Conservation (phyloP, 2,113 vertebrate genomes). For the Eulacestoma nigropectus region DNA sequence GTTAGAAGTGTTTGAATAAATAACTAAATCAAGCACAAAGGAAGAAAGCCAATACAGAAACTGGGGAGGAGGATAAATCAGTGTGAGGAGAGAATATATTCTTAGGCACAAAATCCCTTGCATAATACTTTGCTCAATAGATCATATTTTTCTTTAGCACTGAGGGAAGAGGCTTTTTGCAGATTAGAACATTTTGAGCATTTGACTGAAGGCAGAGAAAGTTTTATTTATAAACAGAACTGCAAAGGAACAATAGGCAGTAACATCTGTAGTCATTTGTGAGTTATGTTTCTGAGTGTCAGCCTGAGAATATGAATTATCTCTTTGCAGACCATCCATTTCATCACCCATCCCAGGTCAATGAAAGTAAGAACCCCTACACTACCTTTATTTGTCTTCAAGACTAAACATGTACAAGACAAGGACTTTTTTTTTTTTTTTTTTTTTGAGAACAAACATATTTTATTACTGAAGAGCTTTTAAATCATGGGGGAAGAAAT, state of each 20-base stretch:
- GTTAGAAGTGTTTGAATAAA: conserved; percentile 64
- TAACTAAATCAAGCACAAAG: conserved; percentile 63
- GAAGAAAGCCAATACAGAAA: conserved; percentile 13
- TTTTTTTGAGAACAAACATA: neutral
- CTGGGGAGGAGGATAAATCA: conserved; percentile 44
- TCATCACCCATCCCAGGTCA: conserved; percentile 14
- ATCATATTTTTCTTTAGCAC: conserved; percentile 34
- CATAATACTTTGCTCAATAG: conserved; percentile 58
- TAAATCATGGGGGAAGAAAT: conserved; percentile 3
- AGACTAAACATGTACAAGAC: conserved; percentile 27
- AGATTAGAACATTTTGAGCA: conserved; percentile 34
- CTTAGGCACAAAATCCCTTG: conserved; percentile 48
- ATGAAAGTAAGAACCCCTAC: neutral
- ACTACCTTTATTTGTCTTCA: conserved; percentile 46
- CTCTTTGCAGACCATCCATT: conserved; percentile 17
- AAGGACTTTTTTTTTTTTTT: neutral
- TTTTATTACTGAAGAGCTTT: conserved; percentile 53
- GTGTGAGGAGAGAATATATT: conserved; percentile 15
- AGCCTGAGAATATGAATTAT: conserved; percentile 59
- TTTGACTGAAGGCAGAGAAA: conserved; percentile 31
- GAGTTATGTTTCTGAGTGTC: conserved; percentile 33
- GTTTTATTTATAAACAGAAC: conserved; percentile 41
- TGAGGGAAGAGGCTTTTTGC: conserved; percentile 31
- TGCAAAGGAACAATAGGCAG: conserved; percentile 30
- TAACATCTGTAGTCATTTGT: conserved; percentile 41